Base-by-base conservation (phyloP, 2,888 invertebrate genomes). In the Chrysotoxum bicinctum region DNA sequence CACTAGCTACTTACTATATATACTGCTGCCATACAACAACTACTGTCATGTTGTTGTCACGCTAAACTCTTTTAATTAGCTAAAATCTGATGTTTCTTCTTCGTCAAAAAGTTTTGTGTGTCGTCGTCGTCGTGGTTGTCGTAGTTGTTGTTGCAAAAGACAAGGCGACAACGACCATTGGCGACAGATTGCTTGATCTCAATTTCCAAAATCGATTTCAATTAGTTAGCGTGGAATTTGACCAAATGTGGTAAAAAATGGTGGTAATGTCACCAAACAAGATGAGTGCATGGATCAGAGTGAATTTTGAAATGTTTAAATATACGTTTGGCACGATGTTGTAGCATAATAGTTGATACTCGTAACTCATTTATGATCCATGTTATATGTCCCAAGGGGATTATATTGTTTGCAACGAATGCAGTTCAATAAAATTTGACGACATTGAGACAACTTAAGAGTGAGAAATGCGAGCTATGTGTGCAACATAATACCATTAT, bases 191-290 rank as follows among this genome's bases (percentile, higher is more conserved):
- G 81, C 60, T 85, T 85, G 85, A 81, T 85, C 85, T 75, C 81
- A 85, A 77, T 85, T 76, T 81, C 85, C 85, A 85, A 85, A 85
- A 77, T 70, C 69, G 73, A 68, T 85, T 85, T 73, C 85, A 85
- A 85, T 85, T 85, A 85, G 85, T 81, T 85, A 77, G 85, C 85
- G 81, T 81, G 76, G 85, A 85, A 85, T 85, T 85, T 77, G 54
- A 62, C 76, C 85, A 81, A 81, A 77, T 73, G 66, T 32, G 37
- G 73, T 37, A n/a, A 43, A 56, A 48, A 75, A 73, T 54, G 84
- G 68, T 81, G 66, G 85, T 85, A 77, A 76, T 77, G 81, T 77
- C 84, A 60, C 60, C 48, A 69, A 75, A 66, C 70, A 60, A 73
- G 72, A 77, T 50, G 73, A 76, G 62, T 77, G 72, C 64, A 85